phyloP scores from a whole-genome alignment of 1,140 invertebrate species.

The Achroia grisella region DNA sequence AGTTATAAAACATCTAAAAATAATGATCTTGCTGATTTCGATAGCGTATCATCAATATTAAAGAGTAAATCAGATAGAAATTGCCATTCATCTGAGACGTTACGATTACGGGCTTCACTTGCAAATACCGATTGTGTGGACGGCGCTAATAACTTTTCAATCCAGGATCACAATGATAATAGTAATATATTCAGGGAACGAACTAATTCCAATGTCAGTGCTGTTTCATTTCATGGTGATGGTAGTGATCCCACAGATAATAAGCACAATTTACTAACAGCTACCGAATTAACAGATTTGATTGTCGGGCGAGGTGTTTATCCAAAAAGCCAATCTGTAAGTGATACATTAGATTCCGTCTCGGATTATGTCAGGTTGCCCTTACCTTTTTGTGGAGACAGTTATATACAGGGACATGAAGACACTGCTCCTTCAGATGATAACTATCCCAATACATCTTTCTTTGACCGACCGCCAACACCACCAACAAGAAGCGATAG shows the following conservation, averaged over 20 bases:
- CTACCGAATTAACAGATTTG: conserved; percentile 86
- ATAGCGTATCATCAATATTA: conserved; percentile 64
- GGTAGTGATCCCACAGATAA: conserved; percentile 88
- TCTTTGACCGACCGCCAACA: conserved; percentile 74
- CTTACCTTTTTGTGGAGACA: conserved; percentile 75
- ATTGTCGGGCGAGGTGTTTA: conserved; percentile 85
- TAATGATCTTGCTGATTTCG: conserved; percentile 63
- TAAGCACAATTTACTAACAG: conserved; percentile 82
- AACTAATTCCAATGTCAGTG: conserved; percentile 85
- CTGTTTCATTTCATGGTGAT: conserved; percentile 86
- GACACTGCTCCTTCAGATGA: conserved; percentile 71
- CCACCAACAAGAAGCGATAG: conserved; percentile 79
- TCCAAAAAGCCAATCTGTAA: conserved; percentile 85
- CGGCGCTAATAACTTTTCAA: conserved; percentile 40
- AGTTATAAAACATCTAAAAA: conserved; percentile 66
- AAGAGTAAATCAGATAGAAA: conserved; percentile 56
- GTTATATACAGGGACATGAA: conserved; percentile 73
- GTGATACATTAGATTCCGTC: conserved; percentile 88
- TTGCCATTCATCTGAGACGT: conserved; percentile 26
- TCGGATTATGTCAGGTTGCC: conserved; percentile 91
- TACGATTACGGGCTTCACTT: conserved; percentile 30
- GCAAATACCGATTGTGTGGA: conserved; percentile 70
- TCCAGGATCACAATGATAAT: conserved; percentile 33
- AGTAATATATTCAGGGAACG: conserved; percentile 74
- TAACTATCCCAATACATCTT: conserved; percentile 64